phyloP scores from a whole-genome alignment of 2,113 vertebrate genomes.

The Setophaga petechia region DNA sequence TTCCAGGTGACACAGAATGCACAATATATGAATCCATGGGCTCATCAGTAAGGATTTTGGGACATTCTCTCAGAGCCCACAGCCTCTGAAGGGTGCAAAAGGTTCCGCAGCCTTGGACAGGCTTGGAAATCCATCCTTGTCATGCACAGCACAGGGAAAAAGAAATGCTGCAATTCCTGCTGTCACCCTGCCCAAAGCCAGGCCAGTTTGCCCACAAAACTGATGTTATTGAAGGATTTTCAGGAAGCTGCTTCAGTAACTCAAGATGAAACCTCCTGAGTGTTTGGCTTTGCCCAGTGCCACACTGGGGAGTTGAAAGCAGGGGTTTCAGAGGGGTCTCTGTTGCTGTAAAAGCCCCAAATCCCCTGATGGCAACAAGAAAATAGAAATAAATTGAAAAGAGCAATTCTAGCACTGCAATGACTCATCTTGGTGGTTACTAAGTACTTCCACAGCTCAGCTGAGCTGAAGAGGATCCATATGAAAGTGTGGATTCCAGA shows the following conservation, averaged over 20 bases:
- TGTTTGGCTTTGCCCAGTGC: background rate
- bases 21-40: background rate
- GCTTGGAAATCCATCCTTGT: background rate
- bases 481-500: background rate
- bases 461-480: background rate
- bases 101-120: background rate
- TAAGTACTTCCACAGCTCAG: background rate
- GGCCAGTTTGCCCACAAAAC: background rate
- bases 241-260: background rate
- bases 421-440: slow-evolving; percentile 14
- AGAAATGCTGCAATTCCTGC: background rate
- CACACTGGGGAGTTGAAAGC: too few relatives aligned
- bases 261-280: background rate
- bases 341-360: background rate
- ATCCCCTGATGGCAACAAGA: background rate
- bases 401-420: background rate
- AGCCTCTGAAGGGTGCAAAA: background rate
- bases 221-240: background rate
- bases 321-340: background rate
- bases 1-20: background rate
- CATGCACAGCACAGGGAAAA: background rate
- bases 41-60: background rate
- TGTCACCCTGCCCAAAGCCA: background rate
- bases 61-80: background rate
- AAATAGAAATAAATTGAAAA: slow-evolving; percentile 33